Evolutionary conservation across 2,113 vertebrate species (phyloP), one percentile per base, ranked within the genome.

Genomic region (Rhineura floridana): DNA sequence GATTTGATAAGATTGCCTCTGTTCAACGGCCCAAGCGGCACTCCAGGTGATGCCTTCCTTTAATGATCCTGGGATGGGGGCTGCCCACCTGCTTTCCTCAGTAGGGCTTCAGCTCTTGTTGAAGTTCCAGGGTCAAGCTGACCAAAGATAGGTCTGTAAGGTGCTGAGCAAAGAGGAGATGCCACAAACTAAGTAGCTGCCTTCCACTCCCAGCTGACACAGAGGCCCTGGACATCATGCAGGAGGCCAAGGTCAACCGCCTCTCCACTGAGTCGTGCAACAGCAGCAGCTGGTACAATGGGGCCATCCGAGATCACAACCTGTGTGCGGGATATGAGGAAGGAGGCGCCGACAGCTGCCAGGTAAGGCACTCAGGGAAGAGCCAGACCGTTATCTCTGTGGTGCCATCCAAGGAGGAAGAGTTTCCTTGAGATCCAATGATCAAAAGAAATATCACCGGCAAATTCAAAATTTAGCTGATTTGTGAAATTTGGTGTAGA

Each of bases 311-410:
- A 3, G 46, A 87, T 0, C 92, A 87, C 76, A 93, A 93, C 0
- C 52, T 95, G 82, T 96, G 95, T 0, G 95, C 95, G 1, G 95
- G 95, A 1, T 93, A 94, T 23, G 92, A 93, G 4, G 48, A 88
- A 70, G 95, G 94, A 89, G 92, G 90, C 69, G 67, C 94, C 0
- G 95, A 96, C 88, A 95, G 92, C 81, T 96, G 94, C 91, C 94
- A 96, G 95, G 94, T 95, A 92, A 91, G 11, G 30, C 11, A 23
- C 46, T 6, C 33, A 3, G 15, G 15, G 28, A 33, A 11, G 30
- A 46, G 3, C 30, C 11, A 46, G 28, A 30, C 44, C 42, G 2
- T n/a, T 55, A 1, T 2, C 8, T 13, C 25, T 23, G n/a, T 55
- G 21, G 33, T 19, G 17, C 46, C 25, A 30, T 3, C 46, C 1